Base-by-base conservation (phyloP, 1,140 invertebrate species). In the Aradophagus sp. region DNA sequence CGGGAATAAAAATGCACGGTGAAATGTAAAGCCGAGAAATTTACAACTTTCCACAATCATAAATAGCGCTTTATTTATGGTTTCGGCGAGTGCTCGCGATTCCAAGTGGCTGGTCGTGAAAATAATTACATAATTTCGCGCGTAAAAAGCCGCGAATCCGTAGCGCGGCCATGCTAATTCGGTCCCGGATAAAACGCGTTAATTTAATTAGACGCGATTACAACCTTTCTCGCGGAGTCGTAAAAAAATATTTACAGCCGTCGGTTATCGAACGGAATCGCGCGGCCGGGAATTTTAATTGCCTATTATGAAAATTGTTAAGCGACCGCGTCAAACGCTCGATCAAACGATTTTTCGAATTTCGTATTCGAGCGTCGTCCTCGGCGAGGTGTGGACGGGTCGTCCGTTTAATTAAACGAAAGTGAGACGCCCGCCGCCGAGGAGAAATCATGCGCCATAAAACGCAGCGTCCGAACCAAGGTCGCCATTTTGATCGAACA, bases 51-150 rank as follows among this genome's bases (percentile, higher is more conserved):
- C 26, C 62, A 31, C 12, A 20, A 35, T 34, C 36, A 42, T 58
- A 66, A 56, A 66, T 58, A 58, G 27, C 17, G 35, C 14, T 23
- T 58, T 56, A 58, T 66, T 66, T 66, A 66, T 66, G 62, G 31
- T 50, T 20, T 23, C 52, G 29, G n/a, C 20, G 32, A 41, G 5
- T 53, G 50, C 17, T 53, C 17, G 20, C 1, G 31, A 55, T 67
- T 5, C 23, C 0, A 31, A 50, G 29, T 42, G 41, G 23, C 10
- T 16, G 1, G 29, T 48, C 42, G 29, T 13, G 15, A 39, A 20
- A n/a, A 20, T 52, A 58, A 67, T 58, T 50, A 52, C 27, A 19
- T 36, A 36, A 58, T 48, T 56, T 11, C n/a, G 27, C 19, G 10
- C 12, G 36, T 15, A 32, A 66, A 58, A 35, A 65, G 16, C 12